Conservation (phyloP, 2,797 vertebrate genomes). For the Knipowitschia caucasica region DNA sequence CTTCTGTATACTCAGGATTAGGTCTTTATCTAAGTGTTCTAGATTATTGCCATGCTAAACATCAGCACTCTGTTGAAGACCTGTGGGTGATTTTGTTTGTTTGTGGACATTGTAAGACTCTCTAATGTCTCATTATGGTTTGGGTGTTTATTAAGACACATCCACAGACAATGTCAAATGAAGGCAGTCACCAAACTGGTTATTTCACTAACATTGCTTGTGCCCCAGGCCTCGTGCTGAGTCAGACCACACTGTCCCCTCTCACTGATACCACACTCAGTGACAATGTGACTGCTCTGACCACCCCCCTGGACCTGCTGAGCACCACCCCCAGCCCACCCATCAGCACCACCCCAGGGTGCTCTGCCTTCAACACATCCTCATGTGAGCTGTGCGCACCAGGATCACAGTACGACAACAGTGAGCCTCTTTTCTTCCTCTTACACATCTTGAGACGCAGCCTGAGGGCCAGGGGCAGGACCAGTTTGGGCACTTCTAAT, state of each 20-base stretch:
- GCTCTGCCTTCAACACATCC: conserved; percentile 75
- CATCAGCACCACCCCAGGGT: conserved; percentile 71
- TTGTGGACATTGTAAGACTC: too few species aligned
- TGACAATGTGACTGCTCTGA: conserved; percentile 51
- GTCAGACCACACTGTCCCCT: conserved; percentile 74
- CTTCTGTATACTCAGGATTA: too few species aligned
- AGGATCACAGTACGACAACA: conserved; percentile 73
- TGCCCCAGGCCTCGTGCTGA: conserved; percentile 64
- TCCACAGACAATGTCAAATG: too few species aligned
- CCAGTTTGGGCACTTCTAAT: background rate
- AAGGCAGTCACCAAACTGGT: too few species aligned
- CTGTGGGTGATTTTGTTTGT: too few species aligned
- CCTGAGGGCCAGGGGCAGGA: background rate
- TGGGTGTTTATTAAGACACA: too few species aligned
- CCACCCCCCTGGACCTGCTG: conserved; percentile 52
- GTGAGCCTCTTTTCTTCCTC: conserved; percentile 56
- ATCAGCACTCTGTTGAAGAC: too few species aligned
- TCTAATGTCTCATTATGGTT: too few species aligned
- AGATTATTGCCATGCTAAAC: too few species aligned
- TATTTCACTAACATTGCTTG: conserved; percentile 1
- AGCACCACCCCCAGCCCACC: conserved; percentile 63
- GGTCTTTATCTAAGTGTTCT: too few species aligned
- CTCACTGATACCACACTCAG: conserved; percentile 57
- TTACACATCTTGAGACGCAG: background rate
- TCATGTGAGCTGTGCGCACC: conserved; percentile 76